These are phyloP conservation scores for Julus scandinavius DNA, from an alignment of 2,888 invertebrate species.

Conservation along the genomic window DNA sequence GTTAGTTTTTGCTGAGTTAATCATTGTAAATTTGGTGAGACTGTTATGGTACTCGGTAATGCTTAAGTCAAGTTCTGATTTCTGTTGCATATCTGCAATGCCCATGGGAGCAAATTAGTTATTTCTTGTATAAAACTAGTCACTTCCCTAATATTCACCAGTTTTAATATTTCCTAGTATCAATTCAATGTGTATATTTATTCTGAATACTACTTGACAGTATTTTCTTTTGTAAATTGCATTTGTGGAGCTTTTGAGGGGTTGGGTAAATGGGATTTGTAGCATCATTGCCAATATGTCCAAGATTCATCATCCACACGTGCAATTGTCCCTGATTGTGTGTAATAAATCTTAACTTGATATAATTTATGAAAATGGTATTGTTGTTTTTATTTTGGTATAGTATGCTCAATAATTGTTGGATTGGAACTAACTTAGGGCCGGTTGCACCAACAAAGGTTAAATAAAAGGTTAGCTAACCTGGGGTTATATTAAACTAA, in stretches of 20 bases:
- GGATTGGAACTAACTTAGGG: too few relatives aligned
- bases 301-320: background rate
- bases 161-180: conserved; percentile 39
- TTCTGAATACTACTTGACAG: conserved; percentile 35
- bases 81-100: background rate
- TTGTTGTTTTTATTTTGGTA: background rate
- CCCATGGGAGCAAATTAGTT: conserved; percentile 41
- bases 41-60: conserved; percentile 12
- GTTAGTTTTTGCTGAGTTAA: conserved; percentile 1
- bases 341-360: conserved; percentile 37
- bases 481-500: too few relatives aligned
- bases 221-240: conserved; percentile 46
- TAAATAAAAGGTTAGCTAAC: too few relatives aligned
- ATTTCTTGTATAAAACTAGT: conserved; percentile 45
- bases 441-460: too few relatives aligned
- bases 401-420: too few relatives aligned
- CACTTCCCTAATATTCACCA: conserved; percentile 36
- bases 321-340: conserved; percentile 28
- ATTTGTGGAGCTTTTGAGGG: background rate
- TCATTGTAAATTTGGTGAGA: conserved; percentile 38
- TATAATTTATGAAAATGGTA: background rate
- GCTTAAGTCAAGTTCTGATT: conserved; percentile 23
- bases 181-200: conserved; percentile 29
- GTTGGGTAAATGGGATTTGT: background rate
- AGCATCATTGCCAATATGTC: conserved; percentile 35